Percentiles rank a stretch among this genome's conserved stretches.
These are phyloP conservation scores for Sylvicola cinctus DNA, from an alignment of 2,888 invertebrate genomes.

Conservation along the genomic window DNA sequence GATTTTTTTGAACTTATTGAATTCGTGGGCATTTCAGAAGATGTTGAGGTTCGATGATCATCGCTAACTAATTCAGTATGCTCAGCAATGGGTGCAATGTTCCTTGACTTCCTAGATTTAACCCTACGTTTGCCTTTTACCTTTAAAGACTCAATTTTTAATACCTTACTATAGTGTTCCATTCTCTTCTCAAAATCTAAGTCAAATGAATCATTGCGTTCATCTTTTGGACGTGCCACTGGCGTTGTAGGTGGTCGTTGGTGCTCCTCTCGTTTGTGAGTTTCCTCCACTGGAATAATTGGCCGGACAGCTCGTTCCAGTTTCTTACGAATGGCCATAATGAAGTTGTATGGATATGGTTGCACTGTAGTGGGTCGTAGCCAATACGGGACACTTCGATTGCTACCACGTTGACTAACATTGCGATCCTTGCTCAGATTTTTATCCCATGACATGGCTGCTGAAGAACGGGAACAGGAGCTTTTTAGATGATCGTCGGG, in stretches of 20 bases:
- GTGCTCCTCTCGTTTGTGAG: background rate
- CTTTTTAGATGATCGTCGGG: no score
- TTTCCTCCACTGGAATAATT: background rate
- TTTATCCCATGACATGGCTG: background rate
- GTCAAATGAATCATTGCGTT: no score
- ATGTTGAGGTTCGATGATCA: conserved; percentile 4
- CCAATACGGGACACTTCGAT: no score
- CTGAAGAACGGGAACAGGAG: no score
- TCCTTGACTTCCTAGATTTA: background rate
- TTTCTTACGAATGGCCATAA: conserved; percentile 36
- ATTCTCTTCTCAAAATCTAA: no score
- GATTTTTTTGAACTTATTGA: conserved; percentile 7
- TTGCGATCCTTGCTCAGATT: background rate
- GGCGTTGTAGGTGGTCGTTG: no score
- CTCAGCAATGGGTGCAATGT: background rate
- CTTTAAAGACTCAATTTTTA: background rate
- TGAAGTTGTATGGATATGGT: conserved; percentile 37
- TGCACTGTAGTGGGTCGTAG: conserved; percentile 22
- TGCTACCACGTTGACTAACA: background rate
- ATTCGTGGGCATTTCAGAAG: no score
- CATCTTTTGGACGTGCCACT: no score
- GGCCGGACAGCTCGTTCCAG: conserved; percentile 19
- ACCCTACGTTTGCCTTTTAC: background rate
- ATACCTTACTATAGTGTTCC: background rate
- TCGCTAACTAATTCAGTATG: background rate